Base-by-base conservation (phyloP, 2,113 vertebrate genomes). In the Neopipo cinnamomea region DNA sequence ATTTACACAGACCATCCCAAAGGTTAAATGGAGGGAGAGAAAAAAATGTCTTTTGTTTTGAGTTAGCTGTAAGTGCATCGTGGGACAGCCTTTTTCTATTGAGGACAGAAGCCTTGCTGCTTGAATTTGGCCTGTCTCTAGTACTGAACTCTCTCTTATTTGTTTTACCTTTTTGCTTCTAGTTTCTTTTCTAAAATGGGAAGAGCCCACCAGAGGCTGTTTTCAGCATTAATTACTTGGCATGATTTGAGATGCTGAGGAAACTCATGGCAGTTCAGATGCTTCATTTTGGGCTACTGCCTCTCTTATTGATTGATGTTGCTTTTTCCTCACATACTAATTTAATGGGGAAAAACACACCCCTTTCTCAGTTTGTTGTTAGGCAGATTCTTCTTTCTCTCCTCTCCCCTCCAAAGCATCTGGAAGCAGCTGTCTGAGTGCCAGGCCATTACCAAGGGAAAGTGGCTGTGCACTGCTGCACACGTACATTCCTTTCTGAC, bases 201-300 rank as follows among this genome's bases (percentile, higher is more conserved):
- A 92, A 91, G 35, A 74, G 20, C 22, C 30, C 63, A 75, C 50
- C 50, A 52, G 65, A 75, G 59, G 31, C 27, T 83, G 50, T 87
- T 85, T 84, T 74, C 73, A 78, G 18, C n/a, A 75, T 81, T 91
- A 93, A 86, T 91, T 93, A 87, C 27, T 58, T 88, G 76, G n/a
- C 44, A 41, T 68, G 56, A 78, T 84, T 74, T 88, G 85, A 63
- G 37, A 24, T 39, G 33, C 39, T 78, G 75, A 72, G 55, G 63
- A 81, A 96, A 81, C 35, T 68, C 19, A 0, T 44, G 19, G 21
- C 37, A 50, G 31, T 77, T 92, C 53, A 73, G 63, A 31, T 6
- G 5, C 50, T 82, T 74, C 25, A 33, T 76, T 94, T 85, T 59
- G 49, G 18, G 46, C 49, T 84, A 3, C 31, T 52, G 61, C 28